Conservation (phyloP, 2,113 vertebrate genomes). For the Microcebus griseorufus region DNA sequence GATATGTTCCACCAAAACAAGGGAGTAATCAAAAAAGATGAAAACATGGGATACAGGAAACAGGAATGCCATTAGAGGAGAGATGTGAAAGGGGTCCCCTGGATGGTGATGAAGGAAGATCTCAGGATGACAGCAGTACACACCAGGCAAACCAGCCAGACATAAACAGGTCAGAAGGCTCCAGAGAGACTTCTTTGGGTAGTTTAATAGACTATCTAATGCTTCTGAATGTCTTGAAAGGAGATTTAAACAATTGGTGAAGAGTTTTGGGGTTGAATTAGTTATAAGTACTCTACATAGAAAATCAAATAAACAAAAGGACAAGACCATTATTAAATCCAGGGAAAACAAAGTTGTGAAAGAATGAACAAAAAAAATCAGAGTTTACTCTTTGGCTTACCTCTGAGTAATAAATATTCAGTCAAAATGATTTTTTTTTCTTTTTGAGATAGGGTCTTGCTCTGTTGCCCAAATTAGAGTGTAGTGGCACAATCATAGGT, state of each 20-base stretch:
- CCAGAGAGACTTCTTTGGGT: background rate
- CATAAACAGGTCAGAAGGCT: conserved; percentile 31
- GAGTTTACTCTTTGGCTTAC: conserved; percentile 8
- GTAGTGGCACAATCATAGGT: no score
- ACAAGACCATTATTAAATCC: conserved; percentile 23
- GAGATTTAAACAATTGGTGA: conserved; percentile 10
- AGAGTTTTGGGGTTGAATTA: background rate
- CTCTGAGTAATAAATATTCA: conserved; percentile 29
- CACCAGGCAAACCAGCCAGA: background rate
- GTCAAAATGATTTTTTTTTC: background rate
- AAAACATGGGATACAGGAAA: background rate
- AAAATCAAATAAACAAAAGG: conserved; percentile 12
- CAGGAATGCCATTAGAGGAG: background rate
- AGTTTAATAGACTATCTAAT: background rate
- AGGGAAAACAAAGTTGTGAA: conserved; percentile 20
- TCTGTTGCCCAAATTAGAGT: no score
- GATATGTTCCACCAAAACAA: background rate
- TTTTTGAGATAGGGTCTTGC: no score
- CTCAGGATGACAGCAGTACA: background rate
- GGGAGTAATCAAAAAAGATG: background rate
- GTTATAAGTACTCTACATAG: background rate
- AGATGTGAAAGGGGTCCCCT: background rate
- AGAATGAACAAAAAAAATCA: background rate
- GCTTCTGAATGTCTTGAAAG: conserved; percentile 34
- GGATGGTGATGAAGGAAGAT: background rate